These are phyloP conservation scores for Miltochrista miniata DNA, from an alignment of 2,888 invertebrate genomes.

Conservation along the genomic window DNA sequence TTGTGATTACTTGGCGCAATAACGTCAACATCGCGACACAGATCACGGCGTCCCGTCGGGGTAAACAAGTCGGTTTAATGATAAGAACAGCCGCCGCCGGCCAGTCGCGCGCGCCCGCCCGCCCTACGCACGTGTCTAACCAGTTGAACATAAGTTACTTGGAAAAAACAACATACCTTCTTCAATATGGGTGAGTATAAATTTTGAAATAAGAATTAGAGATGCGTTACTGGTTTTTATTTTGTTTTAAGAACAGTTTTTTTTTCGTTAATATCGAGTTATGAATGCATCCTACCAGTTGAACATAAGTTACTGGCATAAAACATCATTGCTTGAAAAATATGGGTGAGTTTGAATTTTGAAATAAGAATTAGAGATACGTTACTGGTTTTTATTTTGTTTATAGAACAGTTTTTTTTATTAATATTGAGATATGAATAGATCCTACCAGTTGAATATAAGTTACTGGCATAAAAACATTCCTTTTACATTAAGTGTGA, in stretches of 20 bases:
- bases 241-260: too few relatives aligned
- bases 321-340: too few relatives aligned
- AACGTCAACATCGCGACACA: slow-evolving; percentile 59
- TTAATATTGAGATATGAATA: neutral
- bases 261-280: neutral
- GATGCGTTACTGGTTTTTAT: neutral
- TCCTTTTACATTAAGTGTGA: too few relatives aligned
- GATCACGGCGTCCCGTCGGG: slow-evolving; percentile 60
- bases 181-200: slow-evolving; percentile 40
- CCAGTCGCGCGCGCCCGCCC: slow-evolving; percentile 75
- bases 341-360: too few relatives aligned
- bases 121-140: slow-evolving; percentile 63
- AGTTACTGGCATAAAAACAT: too few relatives aligned
- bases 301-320: too few relatives aligned
- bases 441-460: too few relatives aligned
- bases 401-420: neutral
- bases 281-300: too few relatives aligned
- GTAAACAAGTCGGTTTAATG: slow-evolving; percentile 68
- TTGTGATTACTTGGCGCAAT: slow-evolving; percentile 41
- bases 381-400: too few relatives aligned
- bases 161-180: slow-evolving; percentile 26
- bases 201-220: neutral
- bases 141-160: slow-evolving; percentile 24
- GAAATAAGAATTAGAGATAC: too few relatives aligned
- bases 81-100: slow-evolving; percentile 70